Conservation (phyloP, 2,797 vertebrate species). For the Pseudocheirus occidentalis region DNA sequence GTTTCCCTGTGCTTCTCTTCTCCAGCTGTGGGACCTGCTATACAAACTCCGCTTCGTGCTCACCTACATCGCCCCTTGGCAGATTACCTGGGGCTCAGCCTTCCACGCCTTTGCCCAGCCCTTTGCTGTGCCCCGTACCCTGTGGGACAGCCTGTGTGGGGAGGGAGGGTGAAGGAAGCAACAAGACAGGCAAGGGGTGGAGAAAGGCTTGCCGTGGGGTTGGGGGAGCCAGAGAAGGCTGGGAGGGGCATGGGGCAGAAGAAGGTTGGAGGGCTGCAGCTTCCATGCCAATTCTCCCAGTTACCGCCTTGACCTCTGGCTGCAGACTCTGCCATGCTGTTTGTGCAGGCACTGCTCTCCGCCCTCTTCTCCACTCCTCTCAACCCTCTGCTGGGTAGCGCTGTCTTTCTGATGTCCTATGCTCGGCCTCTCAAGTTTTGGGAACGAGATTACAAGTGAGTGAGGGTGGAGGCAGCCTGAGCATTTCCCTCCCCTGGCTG, state of each 20-base stretch:
- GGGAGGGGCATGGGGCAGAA: rapidly evolving
- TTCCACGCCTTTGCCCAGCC: slow-evolving; percentile 85
- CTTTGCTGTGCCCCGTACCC: slow-evolving; percentile 84
- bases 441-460: slow-evolving; percentile 85
- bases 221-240: not conserved
- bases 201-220: rapidly evolving
- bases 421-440: slow-evolving; percentile 83
- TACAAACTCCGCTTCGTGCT: slow-evolving; percentile 85
- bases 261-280: not conserved
- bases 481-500: too few species aligned
- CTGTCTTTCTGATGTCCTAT: slow-evolving; percentile 83
- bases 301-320: slow-evolving; percentile 73
- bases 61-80: slow-evolving; percentile 85
- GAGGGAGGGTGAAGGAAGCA: rapidly evolving
- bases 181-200: rapidly evolving
- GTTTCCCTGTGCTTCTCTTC: not conserved
- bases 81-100: slow-evolving; percentile 85
- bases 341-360: slow-evolving; percentile 81
- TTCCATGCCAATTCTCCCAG: not conserved
- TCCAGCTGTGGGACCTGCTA: slow-evolving; percentile 83
- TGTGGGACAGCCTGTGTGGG: not conserved
- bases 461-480: not conserved
- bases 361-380: slow-evolving; percentile 82
- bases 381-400: slow-evolving; percentile 82
- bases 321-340: slow-evolving; percentile 84